Base-by-base conservation (phyloP, 2,888 invertebrate species). In the Morinoia aosen region DNA sequence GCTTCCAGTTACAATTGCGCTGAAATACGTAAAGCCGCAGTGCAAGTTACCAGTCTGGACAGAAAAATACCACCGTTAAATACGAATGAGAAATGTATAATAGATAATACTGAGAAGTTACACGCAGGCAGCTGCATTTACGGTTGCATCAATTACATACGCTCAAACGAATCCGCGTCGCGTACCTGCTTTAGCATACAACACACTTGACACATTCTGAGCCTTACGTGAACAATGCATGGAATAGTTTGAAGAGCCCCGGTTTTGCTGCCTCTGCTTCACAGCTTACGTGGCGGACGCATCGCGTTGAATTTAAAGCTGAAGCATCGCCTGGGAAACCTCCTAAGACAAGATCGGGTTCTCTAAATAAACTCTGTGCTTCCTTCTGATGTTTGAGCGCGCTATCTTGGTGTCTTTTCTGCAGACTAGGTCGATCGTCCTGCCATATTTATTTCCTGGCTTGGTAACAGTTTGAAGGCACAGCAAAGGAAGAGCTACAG, bases 361-460 rank as follows among this genome's bases (percentile, higher is more conserved):
- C 76, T 76, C 76, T 76, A 76, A 76, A 76, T 76, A 33, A 76
- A 33, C 76, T 76, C 76, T 76, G 76, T 76, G 33, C 76, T 76
- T 76, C 33, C 76, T 76, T 76, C 33, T 76, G 76, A 76, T 76
- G 76, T 76, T 76, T 76, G 76, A 76, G 76, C 33, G 76, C 76
- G 76, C 33, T 76, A 76, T 76, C 76, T 76, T 76, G 25, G 76
- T 76, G 76, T 76, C 76, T 76, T 76, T 76, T 76, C 76, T 76
- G 76, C 76, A 76, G 76, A 76, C 76, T 76, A 76, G 76, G 76
- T 76, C 76, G 76, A 76, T 76, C 76, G 76, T 76, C 33, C 76
- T 76, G 25, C 25, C 76, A 76, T 76, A 76, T 76, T 8, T 76
- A 76, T 76, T 3, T 16, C 33, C 33, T 10, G 33, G 76, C 76